Base-by-base conservation (phyloP, 2,888 invertebrate genomes). In the Drosophila tanythrix region DNA sequence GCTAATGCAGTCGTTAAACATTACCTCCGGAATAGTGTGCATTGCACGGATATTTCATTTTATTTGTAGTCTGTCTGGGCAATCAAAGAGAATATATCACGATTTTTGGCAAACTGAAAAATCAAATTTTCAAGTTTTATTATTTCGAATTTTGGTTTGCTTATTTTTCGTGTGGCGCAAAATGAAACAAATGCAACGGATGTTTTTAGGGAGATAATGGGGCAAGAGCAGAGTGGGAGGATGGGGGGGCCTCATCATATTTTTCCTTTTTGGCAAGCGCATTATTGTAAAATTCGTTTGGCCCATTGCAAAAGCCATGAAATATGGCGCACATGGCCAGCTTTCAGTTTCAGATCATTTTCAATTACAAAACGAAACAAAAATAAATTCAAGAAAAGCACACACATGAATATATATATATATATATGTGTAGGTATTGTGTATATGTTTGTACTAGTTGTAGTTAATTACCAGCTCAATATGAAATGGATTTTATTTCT, bases 281-380 rank as follows among this genome's bases (percentile, higher is more conserved):
- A 56, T 66, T 55, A 83, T 83, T 87, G 79, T 74, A 83, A 81
- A 83, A 78, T 81, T 52, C 21, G 58, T 64, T 76, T 63, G 76
- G 82, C 52, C 71, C 78, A 78, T 83, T 83, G 74, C 74, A 79
- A 76, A 64, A 82, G 79, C 59, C 83, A 79, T 76, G 83, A 86
- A 79, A 69, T 70, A 66, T 68, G 50, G 66, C 66, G 56, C 83
- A 83, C 70, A 75, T 69, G 66, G 67, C 83, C 55, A 65, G 80
- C 64, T 76, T 80, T 76, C 58, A 62, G 52, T 80, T 76, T 64
- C 76, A 57, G 67, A 55, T 60, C 53, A 62, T 73, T 74, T 75
- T 74, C 63, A 63, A 55, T 57, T 31, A 57, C 61, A 71, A 58
- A 70, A 61, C 18, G 10, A 38, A 40, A 60, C 31, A 31, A 33